These are phyloP conservation scores for Eledona agricola DNA, from an alignment of 2,888 invertebrate genomes.

Conservation along the genomic window DNA sequence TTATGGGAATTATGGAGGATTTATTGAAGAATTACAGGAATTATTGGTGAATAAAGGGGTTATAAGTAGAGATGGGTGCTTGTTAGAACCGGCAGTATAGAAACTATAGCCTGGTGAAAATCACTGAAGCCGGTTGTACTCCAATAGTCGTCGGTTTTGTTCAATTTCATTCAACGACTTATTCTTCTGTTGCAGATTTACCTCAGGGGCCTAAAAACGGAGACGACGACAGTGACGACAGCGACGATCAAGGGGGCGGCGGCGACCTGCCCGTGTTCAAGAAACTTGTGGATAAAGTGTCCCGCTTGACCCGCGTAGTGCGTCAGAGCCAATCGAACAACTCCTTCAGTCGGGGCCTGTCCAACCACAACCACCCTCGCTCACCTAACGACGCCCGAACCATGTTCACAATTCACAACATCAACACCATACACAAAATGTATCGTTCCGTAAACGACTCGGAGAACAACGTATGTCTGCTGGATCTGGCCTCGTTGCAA, in stretches of 20 bases:
- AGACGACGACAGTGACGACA: constrained; percentile 6
- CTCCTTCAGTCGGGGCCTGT: neutral
- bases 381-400: neutral
- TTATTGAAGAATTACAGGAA: too few relatives aligned
- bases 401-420: neutral
- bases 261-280: neutral
- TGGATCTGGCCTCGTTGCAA: neutral
- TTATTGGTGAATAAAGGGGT: too few relatives aligned
- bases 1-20: too few relatives aligned
- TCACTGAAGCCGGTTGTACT: too few relatives aligned
- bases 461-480: neutral
- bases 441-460: neutral
- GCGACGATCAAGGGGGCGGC: constrained; percentile 1
- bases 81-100: too few relatives aligned
- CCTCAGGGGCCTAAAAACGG: too few relatives aligned
- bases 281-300: neutral
- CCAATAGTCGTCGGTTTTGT: too few relatives aligned
- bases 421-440: neutral
- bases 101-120: too few relatives aligned
- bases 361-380: constrained; percentile 2
- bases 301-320: neutral
- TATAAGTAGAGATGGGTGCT: too few relatives aligned
- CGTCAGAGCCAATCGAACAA: constrained; percentile 1
- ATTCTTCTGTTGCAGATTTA: too few relatives aligned
- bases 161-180: too few relatives aligned